These are phyloP conservation scores for Entelurus aequoreus DNA, from an alignment of 2,113 vertebrate species.

Conservation along the genomic window DNA sequence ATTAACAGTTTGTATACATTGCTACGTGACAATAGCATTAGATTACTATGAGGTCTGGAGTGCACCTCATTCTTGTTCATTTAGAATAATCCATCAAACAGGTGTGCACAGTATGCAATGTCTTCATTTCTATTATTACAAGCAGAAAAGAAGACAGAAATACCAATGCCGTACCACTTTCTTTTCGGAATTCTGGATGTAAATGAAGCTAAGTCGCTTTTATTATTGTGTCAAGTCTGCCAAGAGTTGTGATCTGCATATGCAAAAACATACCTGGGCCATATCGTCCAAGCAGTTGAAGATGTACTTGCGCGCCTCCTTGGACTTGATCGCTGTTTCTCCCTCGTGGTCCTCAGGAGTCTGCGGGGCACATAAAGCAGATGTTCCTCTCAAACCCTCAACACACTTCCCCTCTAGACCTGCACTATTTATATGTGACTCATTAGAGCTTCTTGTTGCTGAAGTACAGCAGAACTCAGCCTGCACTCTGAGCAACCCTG, in stretches of 20 bases:
- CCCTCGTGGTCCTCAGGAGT: constrained; percentile 92
- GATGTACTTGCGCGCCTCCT: constrained; percentile 96
- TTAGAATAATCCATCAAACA: too few relatives aligned
- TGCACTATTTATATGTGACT: constrained; percentile 64
- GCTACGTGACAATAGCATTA: too few relatives aligned
- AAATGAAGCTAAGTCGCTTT: background rate
- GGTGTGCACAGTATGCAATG: too few relatives aligned
- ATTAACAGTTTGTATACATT: too few relatives aligned
- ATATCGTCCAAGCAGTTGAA: constrained; percentile 98
- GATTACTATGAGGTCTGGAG: too few relatives aligned
- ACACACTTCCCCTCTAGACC: constrained; percentile 61
- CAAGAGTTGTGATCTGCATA: background rate
- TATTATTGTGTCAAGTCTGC: background rate
- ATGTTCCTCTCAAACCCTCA: constrained; percentile 51
- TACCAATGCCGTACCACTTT: too few relatives aligned
- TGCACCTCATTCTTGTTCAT: too few relatives aligned
- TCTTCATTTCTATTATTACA: too few relatives aligned
- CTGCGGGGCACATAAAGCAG: constrained; percentile 73
- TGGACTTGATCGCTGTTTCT: constrained; percentile 94
- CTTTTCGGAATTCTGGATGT: background rate
- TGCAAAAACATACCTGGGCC: constrained; percentile 80
- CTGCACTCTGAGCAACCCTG: constrained; percentile 57
- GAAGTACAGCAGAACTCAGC: constrained; percentile 54
- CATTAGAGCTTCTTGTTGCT: constrained; percentile 62
- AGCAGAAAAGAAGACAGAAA: too few relatives aligned